Evolutionary conservation across 1,140 invertebrate genomes (phyloP), one percentile per base, ranked within the genome.

Genomic region (Drosophila athabasca): DNA sequence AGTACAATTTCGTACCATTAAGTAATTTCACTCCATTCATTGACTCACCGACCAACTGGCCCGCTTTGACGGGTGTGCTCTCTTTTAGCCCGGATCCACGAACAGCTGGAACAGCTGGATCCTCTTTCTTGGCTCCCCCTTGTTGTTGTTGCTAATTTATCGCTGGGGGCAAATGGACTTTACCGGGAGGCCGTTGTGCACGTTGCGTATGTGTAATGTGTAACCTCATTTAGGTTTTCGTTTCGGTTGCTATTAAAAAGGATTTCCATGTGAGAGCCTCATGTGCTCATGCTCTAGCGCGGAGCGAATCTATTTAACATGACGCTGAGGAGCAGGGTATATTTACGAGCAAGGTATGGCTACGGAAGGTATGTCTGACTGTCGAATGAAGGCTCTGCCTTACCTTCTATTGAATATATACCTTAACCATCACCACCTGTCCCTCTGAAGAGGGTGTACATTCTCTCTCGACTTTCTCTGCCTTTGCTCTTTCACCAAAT

Each of bases 1-100:
- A 90, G 87, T 90, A 90, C 79, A 85, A 87, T 90, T 90, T 85
- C 79, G 84, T 88, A 76, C 84, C 84, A 88, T 89, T 88, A 88
- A 88, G 84, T 88, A 88, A 88, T 88, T 88, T 90, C 82, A 75
- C 80, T 90, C 67, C 74, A 84, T 84, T 80, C 85, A 88, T 80
- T 89, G 80, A 88, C 75, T 88, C 73, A 43, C 66, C 51, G 46
- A 39, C 64, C 62, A 53, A 68, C 64, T 62, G 64, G 64, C 72
- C 51, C 54, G 78, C 67, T 84, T 64, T 76, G 68, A 48, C 70
- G 39, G 53, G 15, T 13, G 43, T 9, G 24, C 43, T 39, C 62
- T 6, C 39, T 8, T 0, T 24, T 15, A 2, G 45, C 45, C 45
- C 6, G 24, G 24, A 26, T 15, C 24, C 49, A 6, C 60, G 17